Evolutionary conservation across 1,140 invertebrate genomes (phyloP), one percentile per base, ranked within the genome.

Genomic region (Camponotus pennsylvanicus): DNA sequence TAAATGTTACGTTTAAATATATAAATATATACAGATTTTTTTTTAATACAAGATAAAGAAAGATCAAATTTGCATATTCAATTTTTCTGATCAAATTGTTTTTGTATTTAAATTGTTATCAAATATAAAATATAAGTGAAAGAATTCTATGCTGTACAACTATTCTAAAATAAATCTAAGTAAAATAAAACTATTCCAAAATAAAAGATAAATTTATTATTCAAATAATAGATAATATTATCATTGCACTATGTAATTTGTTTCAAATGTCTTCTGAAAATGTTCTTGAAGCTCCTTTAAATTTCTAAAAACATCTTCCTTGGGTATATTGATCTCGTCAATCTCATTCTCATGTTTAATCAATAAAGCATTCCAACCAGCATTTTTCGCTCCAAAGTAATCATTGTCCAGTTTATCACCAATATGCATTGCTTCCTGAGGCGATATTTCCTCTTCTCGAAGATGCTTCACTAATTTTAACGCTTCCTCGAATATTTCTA

Each of bases 351-450:
- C 52, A 77, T 89, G 93, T 64, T 94, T 92, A 55, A 97, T 93
- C 6, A 97, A 92, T 49, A 97, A 93, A n/a, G 97, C 96, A 92
- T 97, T 96, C 97, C 98, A 98, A 1, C 97, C 97, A 34, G 96
- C 96, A 59, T 96, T 95, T 88, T 93, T 97, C 3, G 98, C 98
- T 3, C 97, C 98, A 7, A 96, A 64, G 93, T 97, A 99, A 94
- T 99, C 98, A 18, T 97, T 96, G 59, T 96, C 92, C 8, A 97
- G 88, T 88, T 96, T 96, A 95, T 99, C 97, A 4, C 98, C 98
- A 77, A 99, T 96, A 93, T 99, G 98, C 2, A 98, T 92, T 34
- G 97, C 97, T 92, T 98, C 95, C 13, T 95, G 86, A 0, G 97
- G 95, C 83, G 89, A 89, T 2, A 96, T 95, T 27, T 93, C 83